Conservation (phyloP, 2,797 vertebrate species). For the Alectoris magna region DNA sequence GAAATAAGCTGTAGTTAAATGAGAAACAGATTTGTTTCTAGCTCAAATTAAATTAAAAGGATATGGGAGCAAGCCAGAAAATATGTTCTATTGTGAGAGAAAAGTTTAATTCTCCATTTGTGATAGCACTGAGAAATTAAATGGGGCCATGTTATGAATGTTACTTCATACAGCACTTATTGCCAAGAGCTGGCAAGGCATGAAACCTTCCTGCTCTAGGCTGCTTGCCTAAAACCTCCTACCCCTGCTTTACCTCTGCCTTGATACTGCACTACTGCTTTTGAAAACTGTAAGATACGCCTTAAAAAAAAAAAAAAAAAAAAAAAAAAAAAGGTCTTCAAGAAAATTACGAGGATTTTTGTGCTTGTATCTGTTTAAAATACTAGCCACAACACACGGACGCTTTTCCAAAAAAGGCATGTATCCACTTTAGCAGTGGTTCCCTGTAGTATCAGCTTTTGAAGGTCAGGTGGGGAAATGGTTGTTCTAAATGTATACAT, state of each 20-base stretch:
- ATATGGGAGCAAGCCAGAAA: background rate
- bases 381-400: background rate
- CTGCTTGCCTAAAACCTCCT: conserved; percentile 16
- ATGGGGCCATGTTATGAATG: background rate
- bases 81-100: conserved; percentile 28
- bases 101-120: conserved; percentile 48
- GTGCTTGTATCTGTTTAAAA: background rate
- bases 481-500: background rate
- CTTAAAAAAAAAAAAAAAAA: background rate
- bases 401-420: background rate
- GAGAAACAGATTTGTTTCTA: conserved; percentile 47
- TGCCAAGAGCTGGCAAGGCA: conserved; percentile 4
- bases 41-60: conserved; percentile 2
- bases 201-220: background rate
- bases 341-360: background rate
- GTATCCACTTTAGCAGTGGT: background rate
- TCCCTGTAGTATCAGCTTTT: background rate
- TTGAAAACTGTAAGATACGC: background rate
- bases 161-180: background rate
- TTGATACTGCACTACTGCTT: background rate
- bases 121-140: conserved; percentile 34
- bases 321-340: background rate
- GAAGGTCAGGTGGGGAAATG: background rate
- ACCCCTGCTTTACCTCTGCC: background rate
- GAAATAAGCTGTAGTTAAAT: conserved; percentile 37